phyloP scores from a whole-genome alignment of 1,140 invertebrate species.

The Ooceraea biroi region DNA sequence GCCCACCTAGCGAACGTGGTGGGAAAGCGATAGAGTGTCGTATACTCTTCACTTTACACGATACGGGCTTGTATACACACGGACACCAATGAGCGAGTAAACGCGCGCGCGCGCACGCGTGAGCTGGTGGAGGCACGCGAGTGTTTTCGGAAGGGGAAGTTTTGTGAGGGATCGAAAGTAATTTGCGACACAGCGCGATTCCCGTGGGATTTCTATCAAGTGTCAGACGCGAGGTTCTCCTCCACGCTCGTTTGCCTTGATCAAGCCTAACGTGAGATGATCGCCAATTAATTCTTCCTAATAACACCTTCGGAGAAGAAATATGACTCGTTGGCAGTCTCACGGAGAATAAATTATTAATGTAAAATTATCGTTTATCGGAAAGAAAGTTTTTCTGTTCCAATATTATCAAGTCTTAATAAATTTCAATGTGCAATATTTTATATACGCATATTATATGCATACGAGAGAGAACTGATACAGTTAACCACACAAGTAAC shows the following conservation, averaged over 20 bases:
- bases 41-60: constrained; percentile 61
- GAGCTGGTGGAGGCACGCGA: constrained; percentile 31
- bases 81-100: neutral
- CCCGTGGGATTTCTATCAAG: constrained; percentile 31
- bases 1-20: constrained; percentile 67
- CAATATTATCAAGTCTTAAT: neutral
- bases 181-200: constrained; percentile 45
- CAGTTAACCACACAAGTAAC: constrained; percentile 5
- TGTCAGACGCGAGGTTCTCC: neutral
- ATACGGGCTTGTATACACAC: constrained; percentile 50
- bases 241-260: neutral
- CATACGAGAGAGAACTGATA: neutral
- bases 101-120: neutral
- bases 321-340: too few species aligned
- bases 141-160: constrained; percentile 35
- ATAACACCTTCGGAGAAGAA: neutral
- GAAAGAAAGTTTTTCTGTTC: neutral
- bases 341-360: neutral
- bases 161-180: constrained; percentile 42
- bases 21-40: constrained; percentile 49
- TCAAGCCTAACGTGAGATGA: neutral
- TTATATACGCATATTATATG: neutral
- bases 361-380: neutral
- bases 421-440: too few species aligned
- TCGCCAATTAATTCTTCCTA: constrained; percentile 5